These are phyloP conservation scores for Turdus rufiventris DNA, from an alignment of 2,113 vertebrate genomes.

Conservation along the genomic window DNA sequence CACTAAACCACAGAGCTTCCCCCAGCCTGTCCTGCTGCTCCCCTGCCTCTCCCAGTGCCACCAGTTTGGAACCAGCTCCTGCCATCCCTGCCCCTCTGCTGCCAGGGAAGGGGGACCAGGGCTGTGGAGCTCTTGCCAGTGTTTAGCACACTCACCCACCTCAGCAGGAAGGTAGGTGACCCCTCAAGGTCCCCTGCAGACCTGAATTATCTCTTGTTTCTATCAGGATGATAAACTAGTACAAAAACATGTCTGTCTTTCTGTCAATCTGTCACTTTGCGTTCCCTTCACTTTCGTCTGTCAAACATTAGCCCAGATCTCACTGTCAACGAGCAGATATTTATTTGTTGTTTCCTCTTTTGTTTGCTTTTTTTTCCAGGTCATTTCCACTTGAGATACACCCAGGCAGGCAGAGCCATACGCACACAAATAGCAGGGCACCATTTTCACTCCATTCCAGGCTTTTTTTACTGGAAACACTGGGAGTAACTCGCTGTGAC, in stretches of 20 bases:
- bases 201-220: not conserved
- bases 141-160: not conserved
- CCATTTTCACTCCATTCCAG: not conserved
- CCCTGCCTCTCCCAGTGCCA: not conserved
- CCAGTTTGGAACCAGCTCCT: not conserved
- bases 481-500: not conserved
- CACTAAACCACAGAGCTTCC: not conserved
- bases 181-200: not conserved
- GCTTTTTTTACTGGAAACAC: not conserved
- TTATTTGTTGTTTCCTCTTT: slow-evolving; percentile 5
- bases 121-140: not conserved
- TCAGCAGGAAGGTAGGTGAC: not conserved
- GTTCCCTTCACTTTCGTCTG: not conserved
- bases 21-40: not conserved
- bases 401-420: not conserved
- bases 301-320: not conserved
- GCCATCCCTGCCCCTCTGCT: not conserved
- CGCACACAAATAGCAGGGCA: not conserved
- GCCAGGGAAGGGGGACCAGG: not conserved
- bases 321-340: not conserved
- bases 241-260: slow-evolving; percentile 31
- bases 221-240: not conserved
- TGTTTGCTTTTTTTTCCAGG: not conserved
- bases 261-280: slow-evolving; percentile 4
- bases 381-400: not conserved